Percentiles rank a stretch among this genome's conserved stretches.
Conservation (phyloP, 2,888 invertebrate species). For the Athrips mouffetella region DNA sequence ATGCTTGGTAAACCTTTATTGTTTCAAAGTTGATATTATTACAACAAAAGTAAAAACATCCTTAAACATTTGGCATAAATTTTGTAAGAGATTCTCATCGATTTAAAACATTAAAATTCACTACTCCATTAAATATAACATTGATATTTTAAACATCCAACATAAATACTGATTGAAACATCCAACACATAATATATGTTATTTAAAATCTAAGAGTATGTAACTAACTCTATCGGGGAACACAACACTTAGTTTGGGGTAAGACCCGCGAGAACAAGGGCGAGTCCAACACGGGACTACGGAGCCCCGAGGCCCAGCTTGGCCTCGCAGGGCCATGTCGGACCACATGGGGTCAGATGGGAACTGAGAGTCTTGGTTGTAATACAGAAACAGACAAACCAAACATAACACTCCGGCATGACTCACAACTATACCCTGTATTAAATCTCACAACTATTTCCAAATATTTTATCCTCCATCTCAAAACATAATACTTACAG, state of each 20-base stretch:
- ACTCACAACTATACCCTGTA: slow-evolving; percentile 68
- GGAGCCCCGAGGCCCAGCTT: slow-evolving; percentile 37
- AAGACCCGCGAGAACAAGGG: slow-evolving; percentile 28
- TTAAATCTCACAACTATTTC: slow-evolving; percentile 59
- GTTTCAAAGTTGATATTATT: slow-evolving; percentile 44
- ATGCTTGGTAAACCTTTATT: slow-evolving; percentile 54
- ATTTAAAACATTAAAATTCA: slow-evolving; percentile 54
- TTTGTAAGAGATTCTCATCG: slow-evolving; percentile 50
- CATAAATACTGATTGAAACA: slow-evolving; percentile 67
- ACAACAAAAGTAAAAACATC: slow-evolving; percentile 62
- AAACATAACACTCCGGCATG: slow-evolving; percentile 38
- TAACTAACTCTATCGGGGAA: slow-evolving; percentile 49
- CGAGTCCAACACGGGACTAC: slow-evolving; percentile 25
- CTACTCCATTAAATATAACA: slow-evolving; percentile 57
- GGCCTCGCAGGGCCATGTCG: slow-evolving; percentile 7
- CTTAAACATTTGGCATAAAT: slow-evolving; percentile 42
- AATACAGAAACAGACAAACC: slow-evolving; percentile 15
- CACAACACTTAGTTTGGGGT: slow-evolving; percentile 60
- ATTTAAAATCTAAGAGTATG: slow-evolving; percentile 33
- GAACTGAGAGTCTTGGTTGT: slow-evolving; percentile 20
- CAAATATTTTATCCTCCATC: slow-evolving; percentile 39
- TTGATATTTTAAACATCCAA: slow-evolving; percentile 58
- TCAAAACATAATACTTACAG: slow-evolving; percentile 64
- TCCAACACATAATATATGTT: slow-evolving; percentile 59
- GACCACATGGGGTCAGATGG: neutral